A percentile compares a stretch with the other conserved stretches of the same genome.
Conservation (phyloP, 2,797 vertebrate species). For the Sorex maritimensis region DNA sequence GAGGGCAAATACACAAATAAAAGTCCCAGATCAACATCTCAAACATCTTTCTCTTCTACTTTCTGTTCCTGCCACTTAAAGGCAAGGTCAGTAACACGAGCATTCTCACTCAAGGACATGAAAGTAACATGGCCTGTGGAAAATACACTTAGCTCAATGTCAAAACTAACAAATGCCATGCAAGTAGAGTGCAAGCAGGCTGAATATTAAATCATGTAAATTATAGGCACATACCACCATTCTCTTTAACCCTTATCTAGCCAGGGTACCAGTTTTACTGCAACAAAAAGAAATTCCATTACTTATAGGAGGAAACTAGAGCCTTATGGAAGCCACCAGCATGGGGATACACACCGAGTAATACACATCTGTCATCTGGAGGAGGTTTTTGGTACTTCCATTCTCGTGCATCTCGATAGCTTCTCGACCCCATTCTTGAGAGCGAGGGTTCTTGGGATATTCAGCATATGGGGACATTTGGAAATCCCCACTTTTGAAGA, state of each 20-base stretch:
- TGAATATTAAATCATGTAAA: background rate
- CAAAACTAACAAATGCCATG: background rate
- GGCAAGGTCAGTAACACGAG: background rate
- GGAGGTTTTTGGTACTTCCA: slow-evolving; percentile 98
- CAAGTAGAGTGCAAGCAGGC: background rate
- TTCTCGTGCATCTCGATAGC: slow-evolving; percentile 99
- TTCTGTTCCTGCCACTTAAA: slow-evolving; percentile 30
- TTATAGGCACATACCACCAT: background rate
- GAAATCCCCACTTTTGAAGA: slow-evolving; percentile 98
- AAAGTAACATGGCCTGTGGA: background rate
- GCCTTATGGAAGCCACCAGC: background rate
- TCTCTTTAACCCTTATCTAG: background rate
- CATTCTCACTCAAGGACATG: background rate
- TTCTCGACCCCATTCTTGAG: slow-evolving; percentile 98
- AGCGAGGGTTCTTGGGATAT: slow-evolving; percentile 96
- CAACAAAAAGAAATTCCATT: background rate
- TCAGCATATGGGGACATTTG: slow-evolving; percentile 98
- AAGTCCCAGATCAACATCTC: background rate
- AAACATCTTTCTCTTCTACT: background rate
- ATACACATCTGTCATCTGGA: slow-evolving; percentile 99
- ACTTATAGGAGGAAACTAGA: background rate
- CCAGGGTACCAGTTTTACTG: background rate
- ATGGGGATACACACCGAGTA: slow-evolving; percentile 93
- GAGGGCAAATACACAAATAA: background rate
- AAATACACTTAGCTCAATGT: background rate